These are phyloP conservation scores for Atrina japonica DNA, from an alignment of 2,888 invertebrate genomes.

Conservation along the genomic window DNA sequence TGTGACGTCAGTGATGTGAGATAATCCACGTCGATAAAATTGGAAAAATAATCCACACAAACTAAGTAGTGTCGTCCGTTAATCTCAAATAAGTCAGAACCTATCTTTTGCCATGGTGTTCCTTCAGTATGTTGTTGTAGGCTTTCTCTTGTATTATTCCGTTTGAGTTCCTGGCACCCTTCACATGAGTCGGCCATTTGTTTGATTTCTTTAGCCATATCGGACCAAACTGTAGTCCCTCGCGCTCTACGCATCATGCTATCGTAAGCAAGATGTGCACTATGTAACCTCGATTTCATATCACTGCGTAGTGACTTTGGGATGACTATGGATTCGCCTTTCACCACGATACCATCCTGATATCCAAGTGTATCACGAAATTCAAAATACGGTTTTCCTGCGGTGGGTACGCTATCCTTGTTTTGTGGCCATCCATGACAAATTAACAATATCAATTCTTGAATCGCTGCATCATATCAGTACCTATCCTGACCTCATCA, in stretches of 20 bases:
- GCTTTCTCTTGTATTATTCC: neutral
- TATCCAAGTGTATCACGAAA: too few species aligned
- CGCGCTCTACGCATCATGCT: slow-evolving; percentile 17
- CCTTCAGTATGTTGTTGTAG: slow-evolving; percentile 17
- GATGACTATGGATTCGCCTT: too few species aligned
- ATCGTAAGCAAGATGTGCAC: slow-evolving; percentile 25
- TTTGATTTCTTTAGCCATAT: slow-evolving; percentile 19
- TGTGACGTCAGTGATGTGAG: neutral
- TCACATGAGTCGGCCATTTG: slow-evolving; percentile 22
- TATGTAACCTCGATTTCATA: slow-evolving; percentile 29
- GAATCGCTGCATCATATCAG: neutral
- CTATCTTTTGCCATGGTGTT: slow-evolving; percentile 29
- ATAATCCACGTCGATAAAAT: slow-evolving; percentile 20
- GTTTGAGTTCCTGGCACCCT: slow-evolving; percentile 23
- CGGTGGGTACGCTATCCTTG: neutral
- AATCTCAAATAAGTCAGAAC: slow-evolving; percentile 25
- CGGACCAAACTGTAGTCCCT: slow-evolving; percentile 30
- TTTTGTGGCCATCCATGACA: neutral
- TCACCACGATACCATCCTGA: too few species aligned
- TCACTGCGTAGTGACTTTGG: too few species aligned
- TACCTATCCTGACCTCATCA: neutral
- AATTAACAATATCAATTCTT: neutral
- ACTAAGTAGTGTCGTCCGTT: slow-evolving; percentile 24
- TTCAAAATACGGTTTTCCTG: too few species aligned
- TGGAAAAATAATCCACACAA: slow-evolving; percentile 20